Evolutionary conservation across 2,888 invertebrate genomes (phyloP).

Genomic region (Mimumesa dahlbomi): DNA sequence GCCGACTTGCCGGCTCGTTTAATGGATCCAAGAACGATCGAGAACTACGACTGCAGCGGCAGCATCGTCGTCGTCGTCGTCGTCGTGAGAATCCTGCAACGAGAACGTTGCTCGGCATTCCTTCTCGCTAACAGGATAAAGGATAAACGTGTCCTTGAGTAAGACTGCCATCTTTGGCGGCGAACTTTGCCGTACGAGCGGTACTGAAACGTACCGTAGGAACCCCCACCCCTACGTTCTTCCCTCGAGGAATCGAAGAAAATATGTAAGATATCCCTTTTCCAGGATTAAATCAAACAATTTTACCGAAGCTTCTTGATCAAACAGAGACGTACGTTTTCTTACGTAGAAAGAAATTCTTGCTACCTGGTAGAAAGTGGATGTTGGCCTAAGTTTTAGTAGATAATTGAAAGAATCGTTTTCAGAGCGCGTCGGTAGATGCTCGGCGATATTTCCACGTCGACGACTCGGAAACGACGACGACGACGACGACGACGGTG

Average conservation of each 20-base stretch:
- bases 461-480: background rate
- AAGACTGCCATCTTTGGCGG: conserved; percentile 59
- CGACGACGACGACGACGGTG: background rate
- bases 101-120: conserved; percentile 56
- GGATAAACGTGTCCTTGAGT: conserved; percentile 68
- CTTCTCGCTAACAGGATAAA: conserved; percentile 63
- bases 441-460: conserved; percentile 1
- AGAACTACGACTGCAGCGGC: conserved; percentile 16
- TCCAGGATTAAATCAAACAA: too few species aligned
- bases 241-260: too few species aligned
- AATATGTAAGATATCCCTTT: too few species aligned
- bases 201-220: conserved; percentile 53
- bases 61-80: too few species aligned
- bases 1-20: conserved; percentile 40
- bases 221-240: background rate
- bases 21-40: conserved; percentile 48
- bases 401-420: too few species aligned
- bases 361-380: too few species aligned
- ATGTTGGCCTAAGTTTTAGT: too few species aligned
- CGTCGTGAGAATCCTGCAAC: conserved; percentile 49
- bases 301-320: too few species aligned
- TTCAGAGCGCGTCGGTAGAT: too few species aligned
- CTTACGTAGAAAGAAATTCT: too few species aligned
- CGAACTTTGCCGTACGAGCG: conserved; percentile 55
- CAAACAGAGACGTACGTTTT: too few species aligned